Conservation (phyloP, 2,797 vertebrate genomes). For the Sebastes iracundus region DNA sequence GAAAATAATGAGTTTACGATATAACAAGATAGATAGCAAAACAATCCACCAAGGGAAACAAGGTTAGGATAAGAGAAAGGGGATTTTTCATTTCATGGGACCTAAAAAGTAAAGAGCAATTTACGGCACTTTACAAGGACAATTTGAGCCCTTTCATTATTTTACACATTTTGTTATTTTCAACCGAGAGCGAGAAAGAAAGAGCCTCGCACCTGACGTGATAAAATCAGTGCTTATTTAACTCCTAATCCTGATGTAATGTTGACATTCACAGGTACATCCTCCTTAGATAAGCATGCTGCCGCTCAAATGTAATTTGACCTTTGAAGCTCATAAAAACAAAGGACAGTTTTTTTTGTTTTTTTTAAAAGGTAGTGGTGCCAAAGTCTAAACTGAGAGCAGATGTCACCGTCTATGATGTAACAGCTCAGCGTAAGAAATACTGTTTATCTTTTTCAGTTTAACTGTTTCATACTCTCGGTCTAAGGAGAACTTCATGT, state of each 20-base stretch:
- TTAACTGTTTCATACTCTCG: background rate
- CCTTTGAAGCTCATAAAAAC: conserved; percentile 54
- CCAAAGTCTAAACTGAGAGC: conserved; percentile 50
- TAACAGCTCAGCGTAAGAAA: conserved; percentile 10
- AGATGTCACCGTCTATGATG: conserved; percentile 34
- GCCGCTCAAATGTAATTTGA: conserved; percentile 33
- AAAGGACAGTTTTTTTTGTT: background rate
- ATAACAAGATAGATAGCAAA: background rate
- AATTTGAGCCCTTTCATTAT: background rate
- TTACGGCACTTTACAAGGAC: background rate
- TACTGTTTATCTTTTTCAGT: conserved; percentile 1
- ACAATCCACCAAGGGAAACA: background rate
- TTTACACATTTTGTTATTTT: background rate
- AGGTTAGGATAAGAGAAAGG: background rate
- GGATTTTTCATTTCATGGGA: background rate
- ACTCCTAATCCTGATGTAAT: conserved; percentile 5
- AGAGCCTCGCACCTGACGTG: background rate
- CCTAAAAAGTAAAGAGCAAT: background rate
- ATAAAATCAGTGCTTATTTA: conserved; percentile 3
- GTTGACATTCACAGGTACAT: conserved; percentile 34
- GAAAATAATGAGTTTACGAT: background rate
- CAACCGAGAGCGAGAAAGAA: background rate
- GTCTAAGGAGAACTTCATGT: background rate
- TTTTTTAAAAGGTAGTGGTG: background rate
- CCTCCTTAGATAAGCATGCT: conserved; percentile 25